These are phyloP conservation scores for Pediacus dermestoides DNA, from an alignment of 2,888 invertebrate species.

Conservation along the genomic window DNA sequence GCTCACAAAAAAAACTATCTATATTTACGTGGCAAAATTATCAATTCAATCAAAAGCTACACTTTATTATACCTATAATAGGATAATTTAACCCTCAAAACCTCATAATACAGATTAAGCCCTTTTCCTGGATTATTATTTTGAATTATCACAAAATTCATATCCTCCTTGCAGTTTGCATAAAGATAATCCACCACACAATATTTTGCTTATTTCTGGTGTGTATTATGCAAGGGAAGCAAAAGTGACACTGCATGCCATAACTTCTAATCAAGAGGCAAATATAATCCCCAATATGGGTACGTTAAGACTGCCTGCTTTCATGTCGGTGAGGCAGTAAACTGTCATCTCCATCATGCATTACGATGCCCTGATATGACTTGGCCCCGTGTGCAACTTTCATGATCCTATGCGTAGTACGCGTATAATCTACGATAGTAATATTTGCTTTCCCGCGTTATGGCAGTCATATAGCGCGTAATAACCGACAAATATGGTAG, in stretches of 20 bases:
- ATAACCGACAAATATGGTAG: constrained; percentile 25
- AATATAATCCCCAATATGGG: constrained; percentile 23
- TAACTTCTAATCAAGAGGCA: constrained; percentile 34
- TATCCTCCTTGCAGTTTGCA: too few species aligned
- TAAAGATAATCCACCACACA: too few species aligned
- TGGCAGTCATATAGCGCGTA: constrained; percentile 23
- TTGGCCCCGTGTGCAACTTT: constrained; percentile 22
- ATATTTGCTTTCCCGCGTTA: constrained; percentile 15
- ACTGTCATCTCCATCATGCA: constrained; percentile 34
- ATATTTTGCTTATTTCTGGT: too few species aligned
- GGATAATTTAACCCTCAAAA: too few species aligned
- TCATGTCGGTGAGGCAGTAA: constrained; percentile 36
- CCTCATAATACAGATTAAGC: too few species aligned
- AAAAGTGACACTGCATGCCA: constrained; percentile 29
- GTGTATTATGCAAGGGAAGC: constrained; percentile 16
- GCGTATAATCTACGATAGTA: constrained; percentile 21
- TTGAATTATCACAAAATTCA: too few species aligned
- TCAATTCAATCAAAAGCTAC: too few species aligned
- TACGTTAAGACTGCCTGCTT: constrained; percentile 26
- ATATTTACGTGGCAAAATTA: too few species aligned
- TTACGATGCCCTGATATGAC: too few species aligned
- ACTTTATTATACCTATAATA: too few species aligned
- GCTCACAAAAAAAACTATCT: too few species aligned
- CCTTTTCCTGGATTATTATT: too few species aligned
- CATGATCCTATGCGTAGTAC: constrained; percentile 23